Percentiles rank a stretch among this genome's conserved stretches.
phyloP scores from a whole-genome alignment of 35 echinoderm and acorn worm species.

The Hemicentrotus pulcherrimus region DNA sequence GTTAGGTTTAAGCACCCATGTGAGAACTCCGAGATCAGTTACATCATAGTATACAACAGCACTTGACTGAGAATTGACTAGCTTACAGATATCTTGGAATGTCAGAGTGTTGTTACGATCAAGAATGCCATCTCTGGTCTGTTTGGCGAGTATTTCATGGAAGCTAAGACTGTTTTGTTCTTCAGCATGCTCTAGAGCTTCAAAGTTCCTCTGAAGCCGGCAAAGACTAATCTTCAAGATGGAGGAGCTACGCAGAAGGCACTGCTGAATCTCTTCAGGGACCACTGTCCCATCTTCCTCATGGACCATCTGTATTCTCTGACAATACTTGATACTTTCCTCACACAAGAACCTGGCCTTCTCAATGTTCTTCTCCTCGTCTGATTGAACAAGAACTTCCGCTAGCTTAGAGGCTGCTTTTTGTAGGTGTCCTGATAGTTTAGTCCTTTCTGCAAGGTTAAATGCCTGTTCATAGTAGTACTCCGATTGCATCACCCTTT shows the following conservation, averaged over 20 bases:
- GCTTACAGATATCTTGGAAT: slow-evolving; percentile 63
- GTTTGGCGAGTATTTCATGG: slow-evolving; percentile 33
- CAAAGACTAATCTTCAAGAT: slow-evolving; percentile 66
- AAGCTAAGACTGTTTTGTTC: slow-evolving; percentile 41
- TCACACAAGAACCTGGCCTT: slow-evolving; percentile 63
- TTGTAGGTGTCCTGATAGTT: slow-evolving; percentile 47
- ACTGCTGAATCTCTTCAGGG: slow-evolving; percentile 22
- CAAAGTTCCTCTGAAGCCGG: slow-evolving; percentile 40
- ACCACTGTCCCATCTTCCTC: slow-evolving; percentile 57
- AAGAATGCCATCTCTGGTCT: background rate
- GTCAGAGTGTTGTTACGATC: background rate
- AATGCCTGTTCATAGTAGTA: slow-evolving; percentile 84
- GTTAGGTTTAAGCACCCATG: slow-evolving; percentile 68
- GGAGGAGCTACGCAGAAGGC: slow-evolving; percentile 48
- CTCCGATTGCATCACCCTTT: slow-evolving; percentile 62
- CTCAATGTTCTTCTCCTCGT: slow-evolving; percentile 61
- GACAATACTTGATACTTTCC: slow-evolving; percentile 51
- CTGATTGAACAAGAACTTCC: slow-evolving; percentile 54
- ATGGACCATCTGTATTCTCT: background rate
- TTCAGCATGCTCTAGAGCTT: slow-evolving; percentile 72
- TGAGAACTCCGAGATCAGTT: slow-evolving; percentile 53
- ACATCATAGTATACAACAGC: slow-evolving; percentile 68
- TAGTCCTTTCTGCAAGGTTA: slow-evolving; percentile 63
- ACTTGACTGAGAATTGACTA: slow-evolving; percentile 53
- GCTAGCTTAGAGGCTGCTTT: slow-evolving; percentile 64